Evolutionary conservation across 2,888 invertebrate genomes (phyloP), one percentile per base, ranked within the genome.

Genomic region (Epiblema foenella): DNA sequence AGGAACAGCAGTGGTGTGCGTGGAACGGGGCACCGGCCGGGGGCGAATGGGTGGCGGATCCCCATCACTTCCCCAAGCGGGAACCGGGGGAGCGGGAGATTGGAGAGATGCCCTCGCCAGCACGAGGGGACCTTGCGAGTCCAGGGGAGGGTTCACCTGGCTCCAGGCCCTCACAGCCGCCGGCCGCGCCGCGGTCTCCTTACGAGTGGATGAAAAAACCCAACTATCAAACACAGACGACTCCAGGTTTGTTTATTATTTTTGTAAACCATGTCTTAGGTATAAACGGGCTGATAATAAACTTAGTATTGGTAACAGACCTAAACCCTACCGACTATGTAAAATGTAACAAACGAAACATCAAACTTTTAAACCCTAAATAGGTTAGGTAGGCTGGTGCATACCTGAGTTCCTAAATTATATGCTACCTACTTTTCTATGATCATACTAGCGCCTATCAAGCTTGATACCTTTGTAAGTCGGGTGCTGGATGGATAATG

Each of bases 171-270:
- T 84, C 92, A 78, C 86, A 94, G 85, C 86, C 96, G 81, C 96
- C 97, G 57, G 94, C 95, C 51, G 96, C 96, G 37, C 95, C 96
- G 20, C 95, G 97, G 56, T 97, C 97, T 76, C 97, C 97, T 0
- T 98, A 95, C 86, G 98, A 97, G 80, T 98, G 98, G 98, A 98
- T 98, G 96, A 98, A 97, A 89, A 98, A 97, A 87, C 96, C 97
- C 0, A 95, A 97, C 65, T 98, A 97, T 88, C 97, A 97, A 83
- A 95, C 95, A 75, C 97, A 97, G 83, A 97, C 97, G 2, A 97
- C 96, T 89, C 97, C 97, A 91, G 98, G 98, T 98, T 88, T 79
- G 79, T 81, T 82, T 81, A 88, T 68, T 62, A 68, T 58, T 57
- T 69, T 62, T 60, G 67, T 69, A 63, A 33, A 17, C 9, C 57